Conservation (phyloP, 2,888 invertebrate species). For the Yponomeuta malinellus region DNA sequence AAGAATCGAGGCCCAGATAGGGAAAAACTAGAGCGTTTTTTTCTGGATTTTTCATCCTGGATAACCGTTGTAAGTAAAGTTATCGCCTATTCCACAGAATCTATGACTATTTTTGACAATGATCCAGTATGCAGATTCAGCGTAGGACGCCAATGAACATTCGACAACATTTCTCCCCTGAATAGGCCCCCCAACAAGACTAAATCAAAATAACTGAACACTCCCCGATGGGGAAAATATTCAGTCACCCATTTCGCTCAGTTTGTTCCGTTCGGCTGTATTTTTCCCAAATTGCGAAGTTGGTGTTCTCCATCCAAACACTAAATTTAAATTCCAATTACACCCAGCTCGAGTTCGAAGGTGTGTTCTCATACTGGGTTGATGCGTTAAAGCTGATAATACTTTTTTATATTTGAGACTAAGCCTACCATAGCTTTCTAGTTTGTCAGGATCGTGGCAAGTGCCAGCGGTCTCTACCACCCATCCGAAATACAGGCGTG, state of each 20-base stretch:
- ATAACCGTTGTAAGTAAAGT: neutral
- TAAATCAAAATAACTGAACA: conserved; percentile 17
- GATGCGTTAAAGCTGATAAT: no score
- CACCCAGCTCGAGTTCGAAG: no score
- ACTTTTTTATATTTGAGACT: no score
- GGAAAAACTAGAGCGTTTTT: no score
- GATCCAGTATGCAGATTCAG: neutral
- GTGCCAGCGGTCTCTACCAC: no score
- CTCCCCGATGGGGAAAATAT: conserved; percentile 13
- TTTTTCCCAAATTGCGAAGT: conserved; percentile 2
- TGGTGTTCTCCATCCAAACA: neutral
- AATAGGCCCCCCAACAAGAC: conserved; percentile 3
- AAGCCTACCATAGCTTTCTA: no score
- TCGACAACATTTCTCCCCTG: neutral
- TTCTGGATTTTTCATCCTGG: neutral
- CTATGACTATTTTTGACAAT: neutral
- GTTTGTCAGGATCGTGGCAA: no score
- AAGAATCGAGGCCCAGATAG: no score
- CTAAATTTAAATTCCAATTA: no score
- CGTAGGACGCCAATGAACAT: neutral
- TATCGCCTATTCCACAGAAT: neutral
- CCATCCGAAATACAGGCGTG: no score
- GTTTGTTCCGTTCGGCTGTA: conserved; percentile 8
- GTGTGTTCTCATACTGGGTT: no score
- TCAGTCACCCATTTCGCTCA: conserved; percentile 10